Percentiles rank a stretch among this genome's conserved stretches.
Conservation (phyloP, 2,797 vertebrate species). For the Tapera naevia region DNA sequence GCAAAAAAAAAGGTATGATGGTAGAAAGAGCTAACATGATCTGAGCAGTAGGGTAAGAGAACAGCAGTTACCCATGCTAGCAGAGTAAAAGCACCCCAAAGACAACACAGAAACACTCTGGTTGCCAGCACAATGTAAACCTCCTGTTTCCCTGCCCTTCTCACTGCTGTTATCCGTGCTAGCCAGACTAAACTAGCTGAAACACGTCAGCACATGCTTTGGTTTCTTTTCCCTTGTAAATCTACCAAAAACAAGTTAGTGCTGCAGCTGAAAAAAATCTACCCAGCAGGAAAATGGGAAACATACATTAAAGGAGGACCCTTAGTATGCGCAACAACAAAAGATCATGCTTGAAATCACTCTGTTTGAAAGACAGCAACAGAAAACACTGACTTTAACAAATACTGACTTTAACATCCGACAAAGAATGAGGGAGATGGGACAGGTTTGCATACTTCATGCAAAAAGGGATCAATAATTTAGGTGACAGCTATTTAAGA, state of each 20-base stretch:
- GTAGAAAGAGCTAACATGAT: background rate
- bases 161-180: background rate
- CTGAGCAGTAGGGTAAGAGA: background rate
- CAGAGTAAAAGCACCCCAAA: background rate
- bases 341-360: background rate
- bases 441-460: background rate
- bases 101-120: background rate
- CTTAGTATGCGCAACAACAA: background rate
- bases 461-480: background rate
- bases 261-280: background rate
- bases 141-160: background rate
- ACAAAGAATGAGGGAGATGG: fast-evolving
- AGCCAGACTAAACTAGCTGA: background rate
- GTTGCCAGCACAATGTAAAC: background rate
- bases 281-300: background rate
- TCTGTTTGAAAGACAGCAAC: background rate
- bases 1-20: background rate
- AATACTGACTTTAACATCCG: background rate
- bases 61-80: fast-evolving
- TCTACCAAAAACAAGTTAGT: background rate
- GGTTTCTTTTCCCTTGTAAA: background rate
- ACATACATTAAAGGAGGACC: background rate
- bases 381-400: background rate
- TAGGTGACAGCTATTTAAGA: background rate
- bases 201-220: background rate